phyloP scores from a whole-genome alignment of 2,888 invertebrate species.

The Aspidapion aeneum region DNA sequence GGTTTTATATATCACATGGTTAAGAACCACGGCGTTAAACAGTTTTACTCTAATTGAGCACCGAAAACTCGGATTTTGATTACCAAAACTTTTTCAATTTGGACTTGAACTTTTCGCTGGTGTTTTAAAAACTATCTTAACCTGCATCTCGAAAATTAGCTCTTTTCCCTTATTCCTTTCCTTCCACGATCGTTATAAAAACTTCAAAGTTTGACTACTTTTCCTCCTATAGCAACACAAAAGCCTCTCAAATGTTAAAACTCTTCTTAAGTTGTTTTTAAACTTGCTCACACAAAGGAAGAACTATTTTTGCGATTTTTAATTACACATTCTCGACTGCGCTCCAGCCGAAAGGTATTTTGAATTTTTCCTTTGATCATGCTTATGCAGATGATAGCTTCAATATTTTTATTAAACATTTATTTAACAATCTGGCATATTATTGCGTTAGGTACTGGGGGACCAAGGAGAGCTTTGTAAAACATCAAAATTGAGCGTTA shows the following conservation, averaged over 20 bases:
- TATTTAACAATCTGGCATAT: not conserved
- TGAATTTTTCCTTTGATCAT: conserved; percentile 4
- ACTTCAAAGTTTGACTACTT: not conserved
- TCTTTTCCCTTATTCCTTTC: not conserved
- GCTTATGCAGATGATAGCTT: not conserved
- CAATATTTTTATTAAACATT: not conserved
- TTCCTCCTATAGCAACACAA: not conserved
- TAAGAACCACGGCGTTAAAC: no score
- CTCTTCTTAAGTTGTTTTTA: not conserved
- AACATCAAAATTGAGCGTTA: no score
- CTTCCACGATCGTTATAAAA: not conserved
- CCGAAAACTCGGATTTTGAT: no score
- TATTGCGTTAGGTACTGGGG: not conserved
- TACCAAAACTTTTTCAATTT: no score
- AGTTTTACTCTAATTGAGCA: no score
- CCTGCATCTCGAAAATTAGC: no score
- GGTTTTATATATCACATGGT: no score
- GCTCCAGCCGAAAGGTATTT: not conserved
- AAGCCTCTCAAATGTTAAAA: not conserved
- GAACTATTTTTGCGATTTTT: not conserved
- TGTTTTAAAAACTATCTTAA: no score
- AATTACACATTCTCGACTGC: not conserved
- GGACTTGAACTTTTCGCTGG: no score
- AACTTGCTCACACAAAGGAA: not conserved
- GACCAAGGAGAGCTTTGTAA: no score